These are phyloP conservation scores for Polypterus senegalus DNA, from an alignment of 2,113 vertebrate species.

Conservation along the genomic window DNA sequence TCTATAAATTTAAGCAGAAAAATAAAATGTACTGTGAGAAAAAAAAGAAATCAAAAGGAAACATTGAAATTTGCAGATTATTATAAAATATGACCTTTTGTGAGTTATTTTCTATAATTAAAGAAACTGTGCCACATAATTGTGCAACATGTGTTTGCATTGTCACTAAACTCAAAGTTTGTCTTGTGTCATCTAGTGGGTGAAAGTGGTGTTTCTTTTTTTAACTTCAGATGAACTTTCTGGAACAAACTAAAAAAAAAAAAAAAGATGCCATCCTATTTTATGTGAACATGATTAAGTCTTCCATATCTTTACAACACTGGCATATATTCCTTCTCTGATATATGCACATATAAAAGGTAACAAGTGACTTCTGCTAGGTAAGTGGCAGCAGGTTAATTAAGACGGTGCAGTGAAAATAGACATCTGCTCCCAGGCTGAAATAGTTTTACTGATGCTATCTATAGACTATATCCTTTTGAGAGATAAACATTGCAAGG, in stretches of 20 bases:
- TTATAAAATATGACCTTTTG: too few species aligned
- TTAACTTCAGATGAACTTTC: neutral
- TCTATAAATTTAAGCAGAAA: too few species aligned
- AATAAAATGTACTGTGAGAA: too few species aligned
- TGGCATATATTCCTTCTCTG: neutral
- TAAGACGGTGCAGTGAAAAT: slow-evolving; percentile 47
- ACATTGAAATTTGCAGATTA: too few species aligned
- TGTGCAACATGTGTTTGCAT: too few species aligned
- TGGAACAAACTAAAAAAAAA: neutral
- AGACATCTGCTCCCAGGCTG: slow-evolving; percentile 70
- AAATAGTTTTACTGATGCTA: slow-evolving; percentile 61
- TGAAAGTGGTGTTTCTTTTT: neutral
- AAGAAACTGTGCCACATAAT: too few species aligned
- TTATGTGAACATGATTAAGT: too few species aligned
- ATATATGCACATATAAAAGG: neutral
- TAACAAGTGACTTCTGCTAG: slow-evolving; percentile 33
- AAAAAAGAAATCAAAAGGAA: too few species aligned
- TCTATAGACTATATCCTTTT: slow-evolving; percentile 50
- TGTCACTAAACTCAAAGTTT: too few species aligned
- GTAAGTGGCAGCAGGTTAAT: slow-evolving; percentile 50
- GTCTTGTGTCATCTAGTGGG: too few species aligned
- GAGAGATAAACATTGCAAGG: slow-evolving; percentile 57
- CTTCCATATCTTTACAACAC: too few species aligned
- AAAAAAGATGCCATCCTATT: neutral
- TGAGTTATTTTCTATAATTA: too few species aligned